Conservation (phyloP, 2,113 vertebrate species). For the Phodopus roborovskii region DNA sequence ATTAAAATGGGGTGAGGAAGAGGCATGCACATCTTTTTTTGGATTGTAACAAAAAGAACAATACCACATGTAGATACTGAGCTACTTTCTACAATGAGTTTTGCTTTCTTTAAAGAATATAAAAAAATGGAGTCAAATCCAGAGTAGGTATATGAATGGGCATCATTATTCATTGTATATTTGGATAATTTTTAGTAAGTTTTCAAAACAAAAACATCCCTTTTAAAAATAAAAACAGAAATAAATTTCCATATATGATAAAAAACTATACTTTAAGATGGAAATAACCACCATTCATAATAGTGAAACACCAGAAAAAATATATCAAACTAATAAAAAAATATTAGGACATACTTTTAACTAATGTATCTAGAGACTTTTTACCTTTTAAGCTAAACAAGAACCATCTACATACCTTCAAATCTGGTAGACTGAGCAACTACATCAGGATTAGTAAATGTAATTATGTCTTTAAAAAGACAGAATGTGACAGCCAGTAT, state of each 20-base stretch:
- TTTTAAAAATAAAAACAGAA: not conserved
- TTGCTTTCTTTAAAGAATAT: conserved; percentile 12
- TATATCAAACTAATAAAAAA: conserved; percentile 31
- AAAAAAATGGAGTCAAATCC: not conserved
- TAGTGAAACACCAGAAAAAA: not conserved
- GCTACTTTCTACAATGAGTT: not conserved
- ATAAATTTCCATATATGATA: not conserved
- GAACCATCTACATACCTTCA: too few relatives aligned
- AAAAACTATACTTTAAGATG: not conserved
- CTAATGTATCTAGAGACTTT: not conserved
- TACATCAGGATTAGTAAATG: too few relatives aligned
- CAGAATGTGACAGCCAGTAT: too few relatives aligned
- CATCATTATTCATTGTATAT: not conserved
- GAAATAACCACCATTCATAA: not conserved
- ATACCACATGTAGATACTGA: not conserved
- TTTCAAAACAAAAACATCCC: not conserved
- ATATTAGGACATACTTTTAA: not conserved
- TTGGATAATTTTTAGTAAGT: not conserved
- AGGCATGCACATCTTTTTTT: not conserved
- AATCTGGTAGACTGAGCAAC: too few relatives aligned
- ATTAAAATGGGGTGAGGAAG: conserved; percentile 7
- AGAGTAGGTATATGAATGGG: not conserved
- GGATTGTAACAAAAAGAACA: not conserved
- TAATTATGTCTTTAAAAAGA: too few relatives aligned
- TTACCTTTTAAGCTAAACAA: not conserved